Evolutionary conservation across 1,140 invertebrate species (phyloP), one percentile per base, ranked within the genome.

Genomic region (Cyclargus thomasi): DNA sequence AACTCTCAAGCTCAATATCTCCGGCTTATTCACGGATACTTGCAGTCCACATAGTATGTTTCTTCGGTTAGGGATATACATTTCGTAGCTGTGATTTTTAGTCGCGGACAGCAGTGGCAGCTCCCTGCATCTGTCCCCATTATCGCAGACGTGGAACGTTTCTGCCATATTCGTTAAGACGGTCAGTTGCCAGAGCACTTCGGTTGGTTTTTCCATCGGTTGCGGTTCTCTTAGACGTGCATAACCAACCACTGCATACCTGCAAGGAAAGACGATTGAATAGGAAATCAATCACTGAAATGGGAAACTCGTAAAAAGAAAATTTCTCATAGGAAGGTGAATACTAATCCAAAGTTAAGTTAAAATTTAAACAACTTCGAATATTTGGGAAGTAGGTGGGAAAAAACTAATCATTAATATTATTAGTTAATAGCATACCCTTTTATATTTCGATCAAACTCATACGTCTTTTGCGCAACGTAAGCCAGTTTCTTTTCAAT

Each of bases 21-120:
- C 84, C n/a, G 78, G 73, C 63, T 79, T 85, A 2, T 64, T 65
- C 16, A 88, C 82, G 5, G 78, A 64, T 18, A 89, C 77, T 47
- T 81, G 83, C 3, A 89, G 74, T 0, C 86, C 85, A 18, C 86
- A 84, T 8, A 88, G 70, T n/a, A 89, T 88, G 53, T 88, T 82
- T 17, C 80, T 79, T 64, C 83, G 78, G 62, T 90, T 90, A 0
- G 86, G 86, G 62, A 88, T 70, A 29, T 81, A 89, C 8, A 89
- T 81, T 57, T 86, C 85, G 29, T 85, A 83, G 6, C 85, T 63
- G 63, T 83, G 86, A 36, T 85, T 39, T 65, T 89, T 89, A 1
- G 6, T 68, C 0, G 81, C 69, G 0, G 70, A 62, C 0, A 70
- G 70, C 4, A 88, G 53, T 6, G 74, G 65, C 5, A 73, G 10